Evolutionary conservation across 2,113 vertebrate genomes (phyloP).

Genomic region (Chloroceryle aenea): DNA sequence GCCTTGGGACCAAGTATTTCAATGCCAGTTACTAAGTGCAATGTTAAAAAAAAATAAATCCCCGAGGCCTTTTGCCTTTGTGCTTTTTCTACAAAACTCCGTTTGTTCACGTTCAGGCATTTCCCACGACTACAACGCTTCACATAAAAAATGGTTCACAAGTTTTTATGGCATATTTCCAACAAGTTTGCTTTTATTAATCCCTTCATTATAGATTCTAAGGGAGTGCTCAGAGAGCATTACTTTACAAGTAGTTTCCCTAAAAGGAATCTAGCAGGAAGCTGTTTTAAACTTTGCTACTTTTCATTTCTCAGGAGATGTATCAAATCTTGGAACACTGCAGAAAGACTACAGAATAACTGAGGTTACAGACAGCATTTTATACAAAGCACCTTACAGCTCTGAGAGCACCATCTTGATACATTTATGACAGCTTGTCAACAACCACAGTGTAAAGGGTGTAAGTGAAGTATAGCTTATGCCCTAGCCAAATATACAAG

Average conservation of each 20-base stretch:
- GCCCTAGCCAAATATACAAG: not conserved
- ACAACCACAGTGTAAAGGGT: not conserved
- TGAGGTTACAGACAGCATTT: not conserved
- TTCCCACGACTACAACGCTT: conserved; percentile 16
- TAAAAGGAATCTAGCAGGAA: not conserved
- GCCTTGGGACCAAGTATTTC: not conserved
- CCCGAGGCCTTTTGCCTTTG: not conserved
- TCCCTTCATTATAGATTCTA: conserved; percentile 22
- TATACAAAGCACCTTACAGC: not conserved
- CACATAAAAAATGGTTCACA: not conserved
- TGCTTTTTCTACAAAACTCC: not conserved
- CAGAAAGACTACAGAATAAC: not conserved
- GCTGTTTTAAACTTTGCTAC: not conserved
- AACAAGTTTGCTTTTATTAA: not conserved
- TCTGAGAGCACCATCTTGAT: not conserved
- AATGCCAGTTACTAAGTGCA: conserved; percentile 23
- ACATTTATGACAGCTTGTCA: not conserved
- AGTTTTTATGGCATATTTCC: not conserved
- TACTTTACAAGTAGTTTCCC: not conserved
- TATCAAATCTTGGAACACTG: not conserved
- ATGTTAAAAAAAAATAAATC: conserved; percentile 19
- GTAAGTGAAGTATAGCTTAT: not conserved
- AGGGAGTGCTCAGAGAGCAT: not conserved
- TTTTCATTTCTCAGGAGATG: not conserved
- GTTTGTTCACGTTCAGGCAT: conserved; percentile 32